A percentile compares a stretch with the other conserved stretches of the same genome.
Evolutionary conservation across 1,140 invertebrate species (phyloP).

Genomic region (Medauroidea extradentata): DNA sequence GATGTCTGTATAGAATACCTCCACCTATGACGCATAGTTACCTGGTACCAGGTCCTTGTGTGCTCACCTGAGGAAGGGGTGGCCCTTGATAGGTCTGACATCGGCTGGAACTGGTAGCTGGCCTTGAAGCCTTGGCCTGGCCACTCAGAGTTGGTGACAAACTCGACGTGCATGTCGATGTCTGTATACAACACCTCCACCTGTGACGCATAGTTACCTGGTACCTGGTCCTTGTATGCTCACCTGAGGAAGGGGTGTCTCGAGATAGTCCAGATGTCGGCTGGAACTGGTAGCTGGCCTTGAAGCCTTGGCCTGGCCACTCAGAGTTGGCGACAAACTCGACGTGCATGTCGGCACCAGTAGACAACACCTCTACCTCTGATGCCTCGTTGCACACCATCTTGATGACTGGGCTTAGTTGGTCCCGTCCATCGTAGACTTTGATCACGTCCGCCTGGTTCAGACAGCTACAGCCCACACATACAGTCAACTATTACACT

Average conservation of each 20-base stretch:
- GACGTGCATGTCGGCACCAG: slow-evolving; percentile 69
- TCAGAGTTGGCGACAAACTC: slow-evolving; percentile 80
- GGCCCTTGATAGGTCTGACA: slow-evolving; percentile 41
- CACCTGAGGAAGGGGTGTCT: slow-evolving; percentile 49
- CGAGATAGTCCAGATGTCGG: too few relatives aligned
- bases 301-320: slow-evolving; percentile 78
- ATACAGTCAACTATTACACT: too few relatives aligned
- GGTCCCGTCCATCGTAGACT: slow-evolving; percentile 67
- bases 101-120: slow-evolving; percentile 68
- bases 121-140: slow-evolving; percentile 84
- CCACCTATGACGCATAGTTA: too few relatives aligned
- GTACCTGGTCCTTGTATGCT: too few relatives aligned
- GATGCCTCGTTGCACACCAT: slow-evolving; percentile 74
- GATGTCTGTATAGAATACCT: too few relatives aligned
- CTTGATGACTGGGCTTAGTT: slow-evolving; percentile 64
- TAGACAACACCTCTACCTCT: slow-evolving; percentile 73
- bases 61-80: slow-evolving; percentile 46
- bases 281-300: slow-evolving; percentile 75
- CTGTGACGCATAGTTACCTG: too few relatives aligned
- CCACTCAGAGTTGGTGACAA: slow-evolving; percentile 72
- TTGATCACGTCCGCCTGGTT: slow-evolving; percentile 76
- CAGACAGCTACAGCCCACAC: slow-evolving; percentile 60
- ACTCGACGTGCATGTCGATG: slow-evolving; percentile 72
- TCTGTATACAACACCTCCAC: slow-evolving; percentile 76
- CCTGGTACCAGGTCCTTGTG: too few relatives aligned